A percentile compares a stretch with the other conserved stretches of the same genome.
These are phyloP conservation scores for Otis tarda DNA, from an alignment of 2,113 vertebrate genomes.

Conservation along the genomic window DNA sequence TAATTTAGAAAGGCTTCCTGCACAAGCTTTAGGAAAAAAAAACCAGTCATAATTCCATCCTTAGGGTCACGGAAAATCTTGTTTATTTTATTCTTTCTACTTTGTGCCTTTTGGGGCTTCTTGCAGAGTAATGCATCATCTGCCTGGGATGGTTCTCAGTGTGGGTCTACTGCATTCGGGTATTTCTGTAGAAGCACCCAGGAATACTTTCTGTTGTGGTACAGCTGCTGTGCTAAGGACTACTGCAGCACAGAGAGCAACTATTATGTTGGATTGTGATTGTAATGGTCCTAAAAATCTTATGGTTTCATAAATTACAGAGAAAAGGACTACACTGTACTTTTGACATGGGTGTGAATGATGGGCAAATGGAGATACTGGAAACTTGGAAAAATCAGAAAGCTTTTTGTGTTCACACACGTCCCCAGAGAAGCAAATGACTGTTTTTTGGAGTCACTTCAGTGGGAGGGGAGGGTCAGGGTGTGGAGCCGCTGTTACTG, in stretches of 20 bases:
- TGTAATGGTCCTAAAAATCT: not conserved
- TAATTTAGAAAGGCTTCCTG: conserved; percentile 74
- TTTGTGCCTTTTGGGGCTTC: conserved; percentile 50
- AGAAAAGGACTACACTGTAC: not conserved
- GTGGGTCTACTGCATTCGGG: not conserved
- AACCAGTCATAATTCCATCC: conserved; percentile 63
- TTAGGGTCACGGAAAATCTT: conserved; percentile 55
- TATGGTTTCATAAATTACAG: not conserved
- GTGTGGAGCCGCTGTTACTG: not conserved
- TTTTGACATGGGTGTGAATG: not conserved
- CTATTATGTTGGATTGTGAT: not conserved
- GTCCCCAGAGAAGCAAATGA: not conserved
- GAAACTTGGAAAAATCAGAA: not conserved
- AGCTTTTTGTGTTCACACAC: not conserved
- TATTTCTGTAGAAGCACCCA: not conserved
- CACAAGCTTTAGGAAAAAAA: conserved; percentile 51
- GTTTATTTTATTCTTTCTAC: conserved; percentile 54
- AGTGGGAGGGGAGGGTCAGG: not conserved
- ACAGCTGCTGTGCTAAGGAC: not conserved
- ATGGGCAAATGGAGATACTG: not conserved
- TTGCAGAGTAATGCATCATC: conserved; percentile 8
- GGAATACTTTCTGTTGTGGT: not conserved
- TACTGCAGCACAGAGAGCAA: not conserved
- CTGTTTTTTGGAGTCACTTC: not conserved
- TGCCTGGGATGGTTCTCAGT: not conserved